A percentile compares a stretch with the other conserved stretches of the same genome.
Evolutionary conservation across 2,113 vertebrate species (phyloP).

Genomic region (Ifrita kowaldi): DNA sequence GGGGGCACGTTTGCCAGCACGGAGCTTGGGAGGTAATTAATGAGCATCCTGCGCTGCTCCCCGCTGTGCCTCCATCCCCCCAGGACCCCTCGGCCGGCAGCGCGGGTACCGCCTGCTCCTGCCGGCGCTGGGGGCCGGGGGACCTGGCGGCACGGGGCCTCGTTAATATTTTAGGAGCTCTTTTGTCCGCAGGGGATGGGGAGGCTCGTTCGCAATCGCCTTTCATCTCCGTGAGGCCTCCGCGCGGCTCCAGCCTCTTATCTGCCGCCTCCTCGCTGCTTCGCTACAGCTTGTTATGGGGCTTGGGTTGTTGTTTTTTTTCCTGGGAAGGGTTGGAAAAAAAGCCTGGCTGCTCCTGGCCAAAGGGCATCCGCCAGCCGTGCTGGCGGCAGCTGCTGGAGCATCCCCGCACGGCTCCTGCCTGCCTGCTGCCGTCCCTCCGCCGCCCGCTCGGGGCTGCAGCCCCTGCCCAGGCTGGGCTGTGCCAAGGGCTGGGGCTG

Average conservation of each 20-base stretch:
- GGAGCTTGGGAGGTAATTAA: background rate
- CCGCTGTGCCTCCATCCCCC: background rate
- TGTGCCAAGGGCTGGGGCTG: background rate
- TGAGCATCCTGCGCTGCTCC: background rate
- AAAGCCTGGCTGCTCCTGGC: slow-evolving; percentile 1
- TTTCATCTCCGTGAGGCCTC: slow-evolving; percentile 57
- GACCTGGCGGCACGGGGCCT: slow-evolving; percentile 6
- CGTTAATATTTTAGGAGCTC: slow-evolving; percentile 62
- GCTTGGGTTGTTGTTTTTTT: background rate
- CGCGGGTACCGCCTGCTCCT: background rate
- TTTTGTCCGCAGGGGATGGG: slow-evolving; percentile 41
- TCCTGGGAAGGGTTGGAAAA: background rate
- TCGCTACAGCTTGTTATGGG: background rate
- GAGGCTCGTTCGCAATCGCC: slow-evolving; percentile 11
- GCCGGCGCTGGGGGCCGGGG: background rate
- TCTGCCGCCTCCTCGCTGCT: background rate
- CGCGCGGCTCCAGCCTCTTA: slow-evolving; percentile 2
- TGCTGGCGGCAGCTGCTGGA: background rate
- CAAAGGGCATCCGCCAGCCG: background rate
- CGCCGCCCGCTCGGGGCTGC: background rate
- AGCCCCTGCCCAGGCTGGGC: background rate
- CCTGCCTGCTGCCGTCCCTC: background rate
- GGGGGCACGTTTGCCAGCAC: background rate
- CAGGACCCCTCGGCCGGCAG: background rate
- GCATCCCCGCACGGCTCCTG: background rate